Base-by-base conservation (phyloP, 2,113 vertebrate genomes). In the Formicarius rufipectus region DNA sequence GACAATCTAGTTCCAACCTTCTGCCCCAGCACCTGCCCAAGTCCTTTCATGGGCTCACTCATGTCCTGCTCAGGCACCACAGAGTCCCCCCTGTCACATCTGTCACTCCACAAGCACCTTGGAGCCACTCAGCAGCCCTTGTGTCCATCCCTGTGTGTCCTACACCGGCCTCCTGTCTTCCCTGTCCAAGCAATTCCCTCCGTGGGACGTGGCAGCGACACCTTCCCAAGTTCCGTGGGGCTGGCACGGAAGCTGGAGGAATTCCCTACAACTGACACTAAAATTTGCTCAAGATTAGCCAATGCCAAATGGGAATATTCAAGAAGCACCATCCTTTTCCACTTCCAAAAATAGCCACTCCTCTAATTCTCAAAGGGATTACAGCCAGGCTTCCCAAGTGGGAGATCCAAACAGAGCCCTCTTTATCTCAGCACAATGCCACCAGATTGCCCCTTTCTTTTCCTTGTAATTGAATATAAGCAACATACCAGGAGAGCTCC, bases 401-500 rank as follows among this genome's bases (percentile, higher is more conserved):
- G 10, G 63, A 40, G 49, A 68, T 14, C 10, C 63, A 81, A 88
- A 74, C 87, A 90, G 83, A 95, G 84, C 30, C 73, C 71, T 90
- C 91, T 87, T 76, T 89, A 64, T 71, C 83, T 6, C 19, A 12
- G 91, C 83, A 74, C 45, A 63, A 40, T 0, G 17, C 83, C 90
- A 91, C 74, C 97, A 56, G 56, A 83, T 37, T 68, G 87, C 80
- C 94, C 96, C 94, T 89, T 96, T 88, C 93, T 94, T 97, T 87
- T 94, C 84, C 92, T 78, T 84, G 7, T 23, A 10, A 95, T 95
- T 66, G 90, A 95, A 87, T 44, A 1, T 10, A 96, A 98, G 97
- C 62, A 97, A 98, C 75, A 78, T 98, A 97, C 97, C 97, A 96
- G 96, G 97, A 98, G 97, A 98, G 95, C 97, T 97, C 96, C 87